Percentiles rank a stretch among this genome's conserved stretches.
Evolutionary conservation across 2,113 vertebrate genomes (phyloP).

Genomic region (Orientallactaga bullata): DNA sequence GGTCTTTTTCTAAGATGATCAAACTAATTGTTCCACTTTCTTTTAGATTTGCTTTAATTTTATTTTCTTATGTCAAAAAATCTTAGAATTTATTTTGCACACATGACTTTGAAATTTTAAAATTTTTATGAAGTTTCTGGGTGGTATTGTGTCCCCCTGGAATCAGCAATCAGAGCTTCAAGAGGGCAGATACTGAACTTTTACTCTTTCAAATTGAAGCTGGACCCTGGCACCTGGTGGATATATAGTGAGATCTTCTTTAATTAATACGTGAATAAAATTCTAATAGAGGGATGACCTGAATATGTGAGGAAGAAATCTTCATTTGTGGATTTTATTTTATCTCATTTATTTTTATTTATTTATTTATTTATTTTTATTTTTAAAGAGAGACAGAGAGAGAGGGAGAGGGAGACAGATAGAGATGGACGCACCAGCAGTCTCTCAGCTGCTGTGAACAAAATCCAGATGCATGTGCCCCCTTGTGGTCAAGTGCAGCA

Average conservation of each 20-base stretch:
- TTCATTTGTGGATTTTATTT: slow-evolving; percentile 33
- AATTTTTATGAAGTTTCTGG: background rate
- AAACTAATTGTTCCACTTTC: background rate
- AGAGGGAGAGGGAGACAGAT: too few relatives aligned
- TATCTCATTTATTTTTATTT: too few relatives aligned
- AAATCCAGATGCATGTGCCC: too few relatives aligned
- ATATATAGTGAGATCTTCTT: background rate
- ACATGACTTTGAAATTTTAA: background rate
- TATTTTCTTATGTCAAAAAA: background rate
- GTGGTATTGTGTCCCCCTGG: background rate
- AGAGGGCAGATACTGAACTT: background rate
- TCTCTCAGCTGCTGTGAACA: too few relatives aligned
- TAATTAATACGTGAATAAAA: background rate
- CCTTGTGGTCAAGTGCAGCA: too few relatives aligned
- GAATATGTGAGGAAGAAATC: background rate
- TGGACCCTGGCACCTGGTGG: background rate
- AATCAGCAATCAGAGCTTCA: background rate
- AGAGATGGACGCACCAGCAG: too few relatives aligned
- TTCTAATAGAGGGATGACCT: background rate
- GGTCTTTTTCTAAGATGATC: background rate
- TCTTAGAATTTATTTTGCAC: background rate
- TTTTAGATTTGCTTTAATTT: background rate
- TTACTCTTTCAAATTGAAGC: background rate
- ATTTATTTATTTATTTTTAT: too few relatives aligned
- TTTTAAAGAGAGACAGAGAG: too few relatives aligned